Evolutionary conservation across 2,797 vertebrate species (phyloP).

Genomic region (Artibeus jamaicensis): DNA sequence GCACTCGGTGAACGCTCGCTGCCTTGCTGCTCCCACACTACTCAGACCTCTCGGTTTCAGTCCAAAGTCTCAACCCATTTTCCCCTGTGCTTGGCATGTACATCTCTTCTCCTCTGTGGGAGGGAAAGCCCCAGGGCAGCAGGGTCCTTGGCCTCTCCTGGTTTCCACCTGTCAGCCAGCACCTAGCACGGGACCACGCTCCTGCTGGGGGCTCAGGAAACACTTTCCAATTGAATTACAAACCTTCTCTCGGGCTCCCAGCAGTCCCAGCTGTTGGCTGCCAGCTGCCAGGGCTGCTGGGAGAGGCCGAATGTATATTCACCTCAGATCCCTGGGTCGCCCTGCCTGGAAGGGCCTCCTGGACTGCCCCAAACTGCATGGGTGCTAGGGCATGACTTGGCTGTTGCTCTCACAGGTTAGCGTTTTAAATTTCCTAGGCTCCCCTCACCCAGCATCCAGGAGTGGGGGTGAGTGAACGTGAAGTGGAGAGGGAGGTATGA

Average conservation of each 20-base stretch:
- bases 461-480: background rate
- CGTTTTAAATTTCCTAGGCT: background rate
- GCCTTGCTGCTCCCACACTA: background rate
- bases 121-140: conserved; percentile 20
- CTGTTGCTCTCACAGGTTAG: background rate
- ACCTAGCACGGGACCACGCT: conserved; percentile 7
- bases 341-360: conserved; percentile 27
- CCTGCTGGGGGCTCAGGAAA: conserved; percentile 70
- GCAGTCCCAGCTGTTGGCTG: conserved; percentile 61
- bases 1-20: background rate
- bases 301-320: conserved; percentile 63
- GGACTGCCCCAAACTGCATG: background rate
- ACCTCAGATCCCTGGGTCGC: conserved; percentile 30
- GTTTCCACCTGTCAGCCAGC: conserved; percentile 50
- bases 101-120: conserved; percentile 42
- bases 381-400: background rate
- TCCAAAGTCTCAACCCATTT: conserved; percentile 40
- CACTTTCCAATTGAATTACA: conserved; percentile 64
- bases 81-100: conserved; percentile 56
- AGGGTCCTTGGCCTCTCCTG: conserved; percentile 40
- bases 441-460: background rate
- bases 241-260: conserved; percentile 60
- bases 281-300: conserved; percentile 67
- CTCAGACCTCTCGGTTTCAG: background rate
- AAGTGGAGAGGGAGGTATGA: background rate